Base-by-base conservation (phyloP, 2,797 vertebrate genomes). In the Silurus lanzhouensis region DNA sequence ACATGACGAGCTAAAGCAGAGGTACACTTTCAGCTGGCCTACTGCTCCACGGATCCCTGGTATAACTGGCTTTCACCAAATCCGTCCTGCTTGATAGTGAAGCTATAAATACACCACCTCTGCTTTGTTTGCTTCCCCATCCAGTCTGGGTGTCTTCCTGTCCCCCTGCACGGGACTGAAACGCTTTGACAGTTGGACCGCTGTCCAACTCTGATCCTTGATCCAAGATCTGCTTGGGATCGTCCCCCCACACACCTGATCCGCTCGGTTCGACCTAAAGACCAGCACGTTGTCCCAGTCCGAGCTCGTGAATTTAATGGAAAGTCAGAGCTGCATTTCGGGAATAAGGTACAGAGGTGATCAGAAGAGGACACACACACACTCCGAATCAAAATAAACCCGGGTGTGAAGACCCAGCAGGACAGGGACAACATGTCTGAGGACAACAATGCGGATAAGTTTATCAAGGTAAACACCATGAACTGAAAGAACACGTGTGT, bases 391-490 rank as follows among this genome's bases (percentile, higher is more conserved):
- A 61, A 1, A 44, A 27, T 12, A 20, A 38, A 14, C 9, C 64
- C 31, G 46, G 75, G 86, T 64, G 55, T 58, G 15, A 74, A 44
- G 67, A 64, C 70, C 19, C 72, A 57, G 27, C 46, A 63, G 57
- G 55, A 27, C 27, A 38, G 9, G 31, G 46, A 9, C 91, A 91
- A 90, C 91, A 98, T 98, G 97, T 96, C 97, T 82, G 96, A 96
- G 88, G 96, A 96, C 85, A 95, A 91, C 91, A 96, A 95, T 89
- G 95, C 95, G 94, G 98, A 99, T 92, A 96, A 93, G 91, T 96
- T 95, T 90, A 99, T 99, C 85, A 98, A 97, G 97, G 98, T 99
- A 74, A 85, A 66, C 1, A 2, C 20, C 2, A 38, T 61, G 3
- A 14, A 9, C n/a, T 57, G 48, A 10, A 10, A 52, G 38, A 52